Evolutionary conservation across 2,797 vertebrate species (phyloP).

Genomic region (Phrynocephalus guinanensis): DNA sequence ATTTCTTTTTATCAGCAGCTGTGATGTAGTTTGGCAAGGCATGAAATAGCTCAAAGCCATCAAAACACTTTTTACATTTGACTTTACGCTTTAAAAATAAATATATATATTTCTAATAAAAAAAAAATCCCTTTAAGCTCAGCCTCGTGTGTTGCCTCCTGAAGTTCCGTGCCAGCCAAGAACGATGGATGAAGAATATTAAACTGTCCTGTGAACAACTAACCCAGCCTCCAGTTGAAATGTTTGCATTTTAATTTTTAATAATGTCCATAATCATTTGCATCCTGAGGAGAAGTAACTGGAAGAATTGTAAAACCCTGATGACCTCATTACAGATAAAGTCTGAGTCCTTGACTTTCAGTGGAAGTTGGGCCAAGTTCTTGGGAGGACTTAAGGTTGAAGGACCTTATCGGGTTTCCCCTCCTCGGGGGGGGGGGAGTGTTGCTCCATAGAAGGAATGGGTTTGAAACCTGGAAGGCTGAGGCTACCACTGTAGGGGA

Average conservation of each 20-base stretch:
- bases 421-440: not conserved
- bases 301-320: slow-evolving; percentile 52
- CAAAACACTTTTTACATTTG: slow-evolving; percentile 53
- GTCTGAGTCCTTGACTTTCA: slow-evolving; percentile 48
- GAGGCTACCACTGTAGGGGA: not conserved
- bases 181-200: slow-evolving; percentile 44
- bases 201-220: slow-evolving; percentile 48
- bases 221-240: slow-evolving; percentile 48
- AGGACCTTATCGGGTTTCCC: not conserved
- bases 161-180: slow-evolving; percentile 32
- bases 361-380: not conserved
- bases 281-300: slow-evolving; percentile 54
- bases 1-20: slow-evolving; percentile 58
- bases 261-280: slow-evolving; percentile 62
- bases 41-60: slow-evolving; percentile 57
- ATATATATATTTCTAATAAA: not conserved
- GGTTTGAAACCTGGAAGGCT: not conserved
- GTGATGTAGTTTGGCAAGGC: slow-evolving; percentile 37
- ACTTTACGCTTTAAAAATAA: slow-evolving; percentile 31
- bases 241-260: slow-evolving; percentile 65
- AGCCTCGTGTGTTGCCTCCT: not conserved
- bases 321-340: slow-evolving; percentile 49
- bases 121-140: not conserved
- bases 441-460: not conserved
- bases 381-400: not conserved